Base-by-base conservation (phyloP, 2,797 vertebrate genomes). In the Urosaurus nigricauda region DNA sequence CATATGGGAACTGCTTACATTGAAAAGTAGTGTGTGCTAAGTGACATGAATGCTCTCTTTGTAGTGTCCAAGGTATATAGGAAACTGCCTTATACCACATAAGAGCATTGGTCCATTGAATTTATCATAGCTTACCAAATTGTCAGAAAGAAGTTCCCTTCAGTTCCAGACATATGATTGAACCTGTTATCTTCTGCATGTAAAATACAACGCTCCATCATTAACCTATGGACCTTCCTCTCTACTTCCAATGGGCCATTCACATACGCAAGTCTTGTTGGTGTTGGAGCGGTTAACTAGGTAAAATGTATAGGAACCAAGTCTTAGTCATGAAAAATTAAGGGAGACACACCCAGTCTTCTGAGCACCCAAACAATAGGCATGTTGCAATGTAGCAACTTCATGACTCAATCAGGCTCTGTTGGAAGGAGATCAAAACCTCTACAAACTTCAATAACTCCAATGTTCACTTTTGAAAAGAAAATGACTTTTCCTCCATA, bases 401-500 rank as follows among this genome's bases (percentile, higher is more conserved):
- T 65, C 47, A 86, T 74, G 79, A 73, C 47, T 87, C 78, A 32
- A n/a, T 60, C 56, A 58, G 75, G 79, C 56, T 32, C 21, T n/a
- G 35, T 29, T 79, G 86, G 53, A 29, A 70, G 40, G 16, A 87
- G 82, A 74, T 87, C 53, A 79, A 87, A 75, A 80, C 86, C 6
- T 84, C 74, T 73, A 29, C 21, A 60, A 84, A 71, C 29, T 87
- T 85, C 53, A 26, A 68, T 53, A 87, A 78, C 13, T 80, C 2
- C 26, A 5, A 0, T 32, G 37, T 71, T 8, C 0, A 19, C 26
- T 86, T 89, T 88, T 84, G 1, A 71, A 58, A 78, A 78, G 60
- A 77, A 84, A 88, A 53, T 88, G 77, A 51, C 0, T 85, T 90
- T 83, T 90, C 12, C 8, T 88, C 90, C 87, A 24, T 32, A 43